These are phyloP conservation scores for Metopia argyrocephala DNA, from an alignment of 2,888 invertebrate genomes.

Conservation along the genomic window DNA sequence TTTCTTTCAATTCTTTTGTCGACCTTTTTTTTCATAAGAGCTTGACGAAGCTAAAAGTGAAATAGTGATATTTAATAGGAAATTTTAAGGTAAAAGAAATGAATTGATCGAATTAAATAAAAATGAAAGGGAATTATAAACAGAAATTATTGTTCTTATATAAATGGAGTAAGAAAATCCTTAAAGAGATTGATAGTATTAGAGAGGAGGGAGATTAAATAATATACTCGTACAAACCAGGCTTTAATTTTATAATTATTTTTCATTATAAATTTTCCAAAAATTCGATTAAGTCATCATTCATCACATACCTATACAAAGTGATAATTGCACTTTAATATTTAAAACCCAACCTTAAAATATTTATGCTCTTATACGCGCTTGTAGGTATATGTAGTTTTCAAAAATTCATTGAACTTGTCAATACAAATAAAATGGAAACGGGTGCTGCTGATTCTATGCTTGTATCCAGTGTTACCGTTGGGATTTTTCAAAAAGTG, in stretches of 20 bases:
- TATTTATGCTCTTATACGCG: neutral
- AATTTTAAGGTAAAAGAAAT: too few species aligned
- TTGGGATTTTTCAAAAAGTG: too few species aligned
- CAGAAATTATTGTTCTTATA: neutral
- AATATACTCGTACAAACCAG: too few species aligned
- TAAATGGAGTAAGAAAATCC: neutral
- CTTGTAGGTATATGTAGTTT: neutral
- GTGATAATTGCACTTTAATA: conserved; percentile 20
- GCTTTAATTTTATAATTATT: too few species aligned
- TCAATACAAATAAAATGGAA: conserved; percentile 5
- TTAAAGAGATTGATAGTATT: neutral
- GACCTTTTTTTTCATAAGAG: neutral
- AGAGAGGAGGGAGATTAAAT: too few species aligned
- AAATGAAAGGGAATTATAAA: neutral
- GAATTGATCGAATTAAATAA: too few species aligned
- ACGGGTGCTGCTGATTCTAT: conserved; percentile 10
- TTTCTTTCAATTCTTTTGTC: conserved; percentile 11
- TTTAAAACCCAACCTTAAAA: conserved; percentile 28
- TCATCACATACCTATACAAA: neutral
- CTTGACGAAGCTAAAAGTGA: conserved; percentile 38
- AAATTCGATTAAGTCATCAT: neutral
- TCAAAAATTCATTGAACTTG: conserved; percentile 31
- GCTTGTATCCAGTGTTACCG: too few species aligned
- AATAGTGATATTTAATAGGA: conserved; percentile 20
- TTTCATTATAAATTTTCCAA: too few species aligned